Base-by-base conservation (phyloP, 2,113 vertebrate species). In the Callochromis pleurospilus region DNA sequence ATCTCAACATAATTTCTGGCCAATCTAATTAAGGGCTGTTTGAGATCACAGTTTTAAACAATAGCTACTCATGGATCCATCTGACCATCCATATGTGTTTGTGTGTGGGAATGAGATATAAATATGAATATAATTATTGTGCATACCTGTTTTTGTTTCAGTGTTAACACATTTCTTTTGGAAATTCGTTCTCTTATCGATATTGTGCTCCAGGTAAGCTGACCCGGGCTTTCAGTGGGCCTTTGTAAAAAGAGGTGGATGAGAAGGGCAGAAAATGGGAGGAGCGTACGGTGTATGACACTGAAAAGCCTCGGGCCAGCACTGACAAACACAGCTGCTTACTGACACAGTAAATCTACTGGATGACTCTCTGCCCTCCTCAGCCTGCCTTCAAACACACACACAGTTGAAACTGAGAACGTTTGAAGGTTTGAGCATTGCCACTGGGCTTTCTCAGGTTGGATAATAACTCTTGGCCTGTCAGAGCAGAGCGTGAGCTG, bases 381-480 rank as follows among this genome's bases (percentile, higher is more conserved):
- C 88, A 88, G 87, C 80, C 86, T 75, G 75, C 65, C 53, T 88
- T 82, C 82, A 84, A 84, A 65, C 33, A 65, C 60, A 65, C 42
- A 83, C 91, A 87, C 75, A 58, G 70, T 91, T 84, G 40, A 90
- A 91, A 84, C 70, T 85, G 88, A 91, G 90, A 85, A 88, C 82
- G 87, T 92, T 90, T 87, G 79, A 93, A 92, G 80, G 91, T 90
- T 90, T 85, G 31, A 93, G 89, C 82, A 77, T 88, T 94, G 93
- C 93, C 93, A 94, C 90, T 83, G 90, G 92, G 92, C 92, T 92
- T 89, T 94, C 92, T 94, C 93, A 94, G 94, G 93, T 95, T 92
- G 90, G 93, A 93, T 95, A 95, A 96, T 94, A 93, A 93, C 93
- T 94, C 94, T 92, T 94, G 94, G 94, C 91, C 93, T 89, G 93